Percentiles rank a stretch among this genome's conserved stretches.
These are phyloP conservation scores for Drosophila testacea DNA, from an alignment of 2,888 invertebrate species.

Conservation along the genomic window DNA sequence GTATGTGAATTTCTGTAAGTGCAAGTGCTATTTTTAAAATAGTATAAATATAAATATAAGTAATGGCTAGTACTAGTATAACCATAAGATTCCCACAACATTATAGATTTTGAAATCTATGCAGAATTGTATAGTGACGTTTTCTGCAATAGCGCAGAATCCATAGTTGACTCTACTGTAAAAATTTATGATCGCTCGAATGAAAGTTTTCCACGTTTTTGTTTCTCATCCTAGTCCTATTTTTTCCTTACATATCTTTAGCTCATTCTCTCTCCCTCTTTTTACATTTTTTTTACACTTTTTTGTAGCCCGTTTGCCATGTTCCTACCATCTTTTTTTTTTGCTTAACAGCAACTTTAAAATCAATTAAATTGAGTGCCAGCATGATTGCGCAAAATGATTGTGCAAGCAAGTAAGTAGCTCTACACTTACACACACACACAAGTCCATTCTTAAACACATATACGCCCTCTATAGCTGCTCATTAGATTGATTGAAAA, in stretches of 20 bases:
- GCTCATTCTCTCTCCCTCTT: not conserved
- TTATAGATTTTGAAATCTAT: no score
- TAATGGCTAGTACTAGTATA: no score
- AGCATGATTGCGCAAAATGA: conserved; percentile 65
- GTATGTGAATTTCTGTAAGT: no score
- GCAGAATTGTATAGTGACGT: no score
- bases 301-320: not conserved
- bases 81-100: no score
- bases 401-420: conserved; percentile 31
- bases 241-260: not conserved
- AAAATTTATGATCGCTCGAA: no score
- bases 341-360: conserved; percentile 58
- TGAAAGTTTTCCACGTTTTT: no score
- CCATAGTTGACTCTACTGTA: no score
- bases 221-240: no score
- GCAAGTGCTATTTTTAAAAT: no score
- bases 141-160: no score
- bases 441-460: not conserved
- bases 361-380: conserved; percentile 75
- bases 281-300: not conserved
- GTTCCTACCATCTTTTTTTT: conserved; percentile 1
- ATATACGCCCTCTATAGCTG: not conserved
- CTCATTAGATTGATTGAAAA: conserved; percentile 19
- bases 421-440: conserved; percentile 12
- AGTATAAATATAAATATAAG: no score